Evolutionary conservation across 2,888 invertebrate genomes (phyloP).

Genomic region (Leptinotarsa juncta): DNA sequence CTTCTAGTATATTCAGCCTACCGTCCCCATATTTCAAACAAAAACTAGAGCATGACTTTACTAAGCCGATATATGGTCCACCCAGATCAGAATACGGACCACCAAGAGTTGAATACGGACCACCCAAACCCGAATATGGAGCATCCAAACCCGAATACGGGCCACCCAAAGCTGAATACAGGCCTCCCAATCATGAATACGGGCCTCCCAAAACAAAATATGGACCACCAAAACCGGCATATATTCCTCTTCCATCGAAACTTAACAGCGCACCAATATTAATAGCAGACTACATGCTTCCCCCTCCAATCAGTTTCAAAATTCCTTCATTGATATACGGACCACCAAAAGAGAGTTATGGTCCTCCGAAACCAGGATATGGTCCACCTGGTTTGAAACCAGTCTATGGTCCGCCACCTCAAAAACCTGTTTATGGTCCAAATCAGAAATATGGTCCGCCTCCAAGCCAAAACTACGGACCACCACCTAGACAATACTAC

Average conservation of each 20-base stretch:
- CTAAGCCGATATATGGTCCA: conserved; percentile 27
- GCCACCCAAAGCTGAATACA: conserved; percentile 46
- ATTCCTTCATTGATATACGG: conserved; percentile 37
- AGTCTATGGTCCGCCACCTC: conserved; percentile 47
- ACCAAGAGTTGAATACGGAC: conserved; percentile 34
- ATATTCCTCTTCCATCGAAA: conserved; percentile 35
- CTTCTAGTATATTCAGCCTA: conserved; percentile 25
- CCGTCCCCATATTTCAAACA: conserved; percentile 34
- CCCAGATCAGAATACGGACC: conserved; percentile 51
- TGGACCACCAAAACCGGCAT: conserved; percentile 25
- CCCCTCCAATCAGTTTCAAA: conserved; percentile 36
- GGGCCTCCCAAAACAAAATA: conserved; percentile 42
- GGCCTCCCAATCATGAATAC: conserved; percentile 50
- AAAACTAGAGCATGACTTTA: conserved; percentile 22
- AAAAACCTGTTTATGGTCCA: conserved; percentile 7
- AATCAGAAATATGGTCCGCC: conserved; percentile 40
- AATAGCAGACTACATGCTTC: conserved; percentile 36
- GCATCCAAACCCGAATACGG: conserved; percentile 41
- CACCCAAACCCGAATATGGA: conserved; percentile 37
- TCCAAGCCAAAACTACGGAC: conserved; percentile 32
- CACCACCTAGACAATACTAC: conserved; percentile 39
- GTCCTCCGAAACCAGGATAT: conserved; percentile 35
- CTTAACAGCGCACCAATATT: conserved; percentile 30
- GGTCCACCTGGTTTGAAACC: conserved; percentile 26
- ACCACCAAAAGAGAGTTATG: conserved; percentile 32